Evolutionary conservation across 2,888 invertebrate species (phyloP), one percentile per base, ranked within the genome.

Genomic region (Kuschelorhynchus macadamiae): DNA sequence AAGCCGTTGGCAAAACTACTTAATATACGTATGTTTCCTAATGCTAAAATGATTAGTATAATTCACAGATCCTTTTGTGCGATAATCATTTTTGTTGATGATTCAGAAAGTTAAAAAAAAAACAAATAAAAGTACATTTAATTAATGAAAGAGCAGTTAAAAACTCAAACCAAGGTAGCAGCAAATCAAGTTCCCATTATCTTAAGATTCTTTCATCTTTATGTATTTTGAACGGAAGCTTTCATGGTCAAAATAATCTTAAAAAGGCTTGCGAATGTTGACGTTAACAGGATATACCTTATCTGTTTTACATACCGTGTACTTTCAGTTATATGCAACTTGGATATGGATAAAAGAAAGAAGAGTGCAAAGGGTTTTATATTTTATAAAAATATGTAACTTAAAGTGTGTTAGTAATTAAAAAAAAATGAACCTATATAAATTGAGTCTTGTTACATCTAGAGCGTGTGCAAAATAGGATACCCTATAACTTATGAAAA

Each of bases 71-170:
- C 39, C 47, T 49, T 36, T 20, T 57, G 46, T 57, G 47, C 33
- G 46, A 18, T 49, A 60, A 60, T 49, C 49, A 60, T 36, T 49
- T 49, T 36, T 47, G 60, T 39, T 49, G 59, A 53, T 66, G 59
- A 66, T 66, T 66, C 46, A 59, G 59, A 59, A 57, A 42, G 7
- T 8, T 30, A 52, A 20, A 44, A 49, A 52, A 9, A 64, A 59
- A 59, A 66, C n/a, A n/a, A 17, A 20, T 30, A 41, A 64, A 57
- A 65, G 41, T 57, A 50, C 46, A n/a, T 46, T 66, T 66, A 66
- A 66, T 66, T 66, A 66, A 66, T 66, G 65, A 46, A 66, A 66
- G 53, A 59, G 59, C 36, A 66, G 65, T 66, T 66, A 66, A 66
- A 59, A 55, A 50, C 50, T 65, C 20, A 64, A 53, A 65, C 65